These are phyloP conservation scores for human DNA, from an alignment of 2,113 vertebrate species.

Conservation along the genomic window GRCh38 chr19:43869501-43870000, in stretches of 20 bases:
- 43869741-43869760: neutral
- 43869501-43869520: too few species aligned
- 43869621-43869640: too few species aligned
- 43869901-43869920: neutral
- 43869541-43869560: too few species aligned
- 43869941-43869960: neutral
- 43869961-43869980: neutral
- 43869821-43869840: neutral
- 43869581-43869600: too few species aligned
- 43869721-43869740: neutral
- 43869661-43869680: neutral
- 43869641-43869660: too few species aligned
- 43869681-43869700: neutral
- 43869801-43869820: neutral
- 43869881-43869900: neutral
- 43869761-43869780: neutral
- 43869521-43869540: too few species aligned
- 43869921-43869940: neutral
- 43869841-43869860: neutral
- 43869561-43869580: too few species aligned
- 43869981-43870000: neutral
- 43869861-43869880: neutral
- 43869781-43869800: neutral
- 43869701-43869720: neutral
- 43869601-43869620: too few species aligned